These are phyloP conservation scores for Volucella zonaria DNA, from an alignment of 2,888 invertebrate species.

Conservation along the genomic window DNA sequence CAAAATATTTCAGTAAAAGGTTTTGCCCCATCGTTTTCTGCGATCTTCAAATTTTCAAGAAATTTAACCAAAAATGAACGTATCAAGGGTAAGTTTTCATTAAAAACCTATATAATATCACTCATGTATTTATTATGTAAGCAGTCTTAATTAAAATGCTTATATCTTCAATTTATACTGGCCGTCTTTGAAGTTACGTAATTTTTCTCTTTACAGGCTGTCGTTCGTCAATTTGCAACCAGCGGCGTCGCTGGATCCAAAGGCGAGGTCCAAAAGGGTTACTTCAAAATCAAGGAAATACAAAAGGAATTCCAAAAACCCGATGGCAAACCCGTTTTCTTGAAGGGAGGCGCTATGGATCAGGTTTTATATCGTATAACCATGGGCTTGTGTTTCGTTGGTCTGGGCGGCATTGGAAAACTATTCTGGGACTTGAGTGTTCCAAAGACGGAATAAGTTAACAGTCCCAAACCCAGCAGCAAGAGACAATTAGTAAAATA, in stretches of 20 bases:
- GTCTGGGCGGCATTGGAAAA: slow-evolving; percentile 79
- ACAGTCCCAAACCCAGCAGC: slow-evolving; percentile 24
- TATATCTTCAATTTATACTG: too few relatives aligned
- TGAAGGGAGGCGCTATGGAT: slow-evolving; percentile 83
- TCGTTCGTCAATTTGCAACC: slow-evolving; percentile 80
- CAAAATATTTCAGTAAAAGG: slow-evolving; percentile 36
- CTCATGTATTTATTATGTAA: too few relatives aligned
- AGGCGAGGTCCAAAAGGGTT: slow-evolving; percentile 79
- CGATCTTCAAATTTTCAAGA: slow-evolving; percentile 68
- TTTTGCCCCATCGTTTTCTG: slow-evolving; percentile 28
- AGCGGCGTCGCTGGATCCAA: slow-evolving; percentile 75
- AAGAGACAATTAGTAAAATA: slow-evolving; percentile 17
- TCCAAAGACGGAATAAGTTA: slow-evolving; percentile 77
- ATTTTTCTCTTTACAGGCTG: slow-evolving; percentile 77
- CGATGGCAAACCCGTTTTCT: slow-evolving; percentile 83
- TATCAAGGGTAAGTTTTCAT: slow-evolving; percentile 79
- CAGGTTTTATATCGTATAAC: slow-evolving; percentile 82
- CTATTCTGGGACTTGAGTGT: slow-evolving; percentile 80
- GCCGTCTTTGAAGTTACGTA: slow-evolving; percentile 77
- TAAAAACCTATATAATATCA: background rate
- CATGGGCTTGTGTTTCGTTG: slow-evolving; percentile 78
- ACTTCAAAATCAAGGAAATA: slow-evolving; percentile 74
- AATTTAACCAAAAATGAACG: slow-evolving; percentile 77
- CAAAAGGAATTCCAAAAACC: slow-evolving; percentile 80
- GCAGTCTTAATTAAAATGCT: too few relatives aligned